Evolutionary conservation across 2,797 vertebrate genomes (phyloP), one percentile per base, ranked within the genome.

Genomic region (Falco peregrinus): DNA sequence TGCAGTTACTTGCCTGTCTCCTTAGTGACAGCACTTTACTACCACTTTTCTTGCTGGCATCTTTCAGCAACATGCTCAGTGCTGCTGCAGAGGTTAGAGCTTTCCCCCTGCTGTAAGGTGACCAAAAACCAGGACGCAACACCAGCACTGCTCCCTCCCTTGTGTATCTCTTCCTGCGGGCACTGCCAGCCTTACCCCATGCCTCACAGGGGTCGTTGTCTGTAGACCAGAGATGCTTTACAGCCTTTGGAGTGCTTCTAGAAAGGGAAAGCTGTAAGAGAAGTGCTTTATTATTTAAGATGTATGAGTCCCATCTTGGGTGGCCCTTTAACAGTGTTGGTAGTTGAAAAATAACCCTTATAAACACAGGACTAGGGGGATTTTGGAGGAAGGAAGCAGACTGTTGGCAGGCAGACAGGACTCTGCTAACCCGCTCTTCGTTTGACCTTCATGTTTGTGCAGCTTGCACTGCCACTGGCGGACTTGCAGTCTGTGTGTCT

Each of bases 381-480:
- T 69, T 74, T 65, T 43, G 67, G 67, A 50, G 78, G 67, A 93
- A 56, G 47, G 35, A 29, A 67, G 79, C 51, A 41, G 26, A 53
- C 47, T 75, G 73, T 35, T 81, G 88, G 94, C 91, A 80, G 87
- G 33, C 79, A 71, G 79, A 31, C 43, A 15, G 68, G 39, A 78
- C 31, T 7, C 69, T 79, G 88, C 90, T 37, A 57, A 81, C 51
- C 81, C 89, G 90, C 86, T 94, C 84, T 96, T 93, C 35, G 29
- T 89, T 54, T 70, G 93, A 83, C 95, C 93, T 96, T 96, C 43
- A 3, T 1, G 0, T 75, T 76, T 21, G 50, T 28, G 33, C 90
- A 93, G 94, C 57, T 87, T 28, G 39, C 2, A 0, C 69, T 91
- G 93, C 63, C 18, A 3, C 83, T n/a, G 45, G 2, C 48, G 43